Evolutionary conservation across 2,113 vertebrate genomes (phyloP).

Genomic region (Spilogale gracilis): DNA sequence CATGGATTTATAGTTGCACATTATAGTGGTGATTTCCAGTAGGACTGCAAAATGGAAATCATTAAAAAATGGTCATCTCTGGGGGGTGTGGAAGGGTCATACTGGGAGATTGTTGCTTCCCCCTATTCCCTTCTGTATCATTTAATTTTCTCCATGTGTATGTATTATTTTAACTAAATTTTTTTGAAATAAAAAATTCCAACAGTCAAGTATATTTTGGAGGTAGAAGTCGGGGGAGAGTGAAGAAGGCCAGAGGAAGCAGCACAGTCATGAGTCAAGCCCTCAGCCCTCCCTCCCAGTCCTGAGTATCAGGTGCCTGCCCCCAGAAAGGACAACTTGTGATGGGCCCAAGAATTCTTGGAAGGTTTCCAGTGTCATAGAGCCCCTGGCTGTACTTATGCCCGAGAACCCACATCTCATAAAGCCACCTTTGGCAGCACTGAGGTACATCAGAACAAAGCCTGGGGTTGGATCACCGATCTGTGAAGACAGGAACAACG

Average conservation of each 20-base stretch:
- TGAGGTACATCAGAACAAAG: not conserved
- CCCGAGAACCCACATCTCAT: not conserved
- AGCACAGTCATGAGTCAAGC: fast-evolving
- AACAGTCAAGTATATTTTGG: not conserved
- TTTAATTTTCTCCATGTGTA: not conserved
- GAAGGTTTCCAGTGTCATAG: not conserved
- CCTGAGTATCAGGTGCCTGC: not conserved
- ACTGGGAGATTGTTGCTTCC: not conserved
- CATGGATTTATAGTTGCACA: fast-evolving
- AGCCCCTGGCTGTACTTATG: not conserved
- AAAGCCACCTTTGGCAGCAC: not conserved
- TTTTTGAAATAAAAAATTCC: not conserved
- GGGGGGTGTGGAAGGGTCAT: not conserved
- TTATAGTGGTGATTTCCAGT: not conserved
- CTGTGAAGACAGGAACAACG: not conserved
- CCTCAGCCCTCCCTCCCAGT: too few species aligned
- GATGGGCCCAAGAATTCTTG: not conserved
- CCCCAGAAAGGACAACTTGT: not conserved
- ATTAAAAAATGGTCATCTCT: too few species aligned
- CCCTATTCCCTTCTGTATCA: not conserved
- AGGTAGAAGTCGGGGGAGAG: not conserved
- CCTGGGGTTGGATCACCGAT: not conserved
- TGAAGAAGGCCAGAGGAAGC: too few species aligned
- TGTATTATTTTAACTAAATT: not conserved
- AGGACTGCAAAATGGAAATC: not conserved